Evolutionary conservation across 2,888 invertebrate genomes (phyloP).

Genomic region (Blastobasis lacticolella): DNA sequence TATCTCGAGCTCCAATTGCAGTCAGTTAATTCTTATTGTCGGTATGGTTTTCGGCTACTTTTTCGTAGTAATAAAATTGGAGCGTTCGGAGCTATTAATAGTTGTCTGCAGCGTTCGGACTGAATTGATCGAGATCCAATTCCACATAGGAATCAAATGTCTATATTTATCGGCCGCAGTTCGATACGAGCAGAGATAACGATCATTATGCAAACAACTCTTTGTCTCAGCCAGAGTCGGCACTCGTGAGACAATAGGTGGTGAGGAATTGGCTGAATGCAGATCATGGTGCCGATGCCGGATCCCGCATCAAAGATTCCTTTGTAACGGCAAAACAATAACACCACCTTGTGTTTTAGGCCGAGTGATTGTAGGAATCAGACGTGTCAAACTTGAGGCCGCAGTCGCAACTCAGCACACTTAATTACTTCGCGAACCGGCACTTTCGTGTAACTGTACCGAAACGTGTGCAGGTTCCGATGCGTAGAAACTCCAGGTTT

Average conservation of each 20-base stretch:
- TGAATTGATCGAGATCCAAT: no score
- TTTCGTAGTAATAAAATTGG: no score
- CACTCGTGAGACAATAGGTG: constrained; percentile 47
- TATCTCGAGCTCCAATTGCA: no score
- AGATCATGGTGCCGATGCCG: constrained; percentile 42
- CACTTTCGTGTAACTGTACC: no score
- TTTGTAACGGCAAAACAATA: constrained; percentile 60
- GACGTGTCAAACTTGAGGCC: neutral
- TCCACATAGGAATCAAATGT: neutral
- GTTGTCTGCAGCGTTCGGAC: no score
- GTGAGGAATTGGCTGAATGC: constrained; percentile 49
- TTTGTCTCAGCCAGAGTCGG: constrained; percentile 31
- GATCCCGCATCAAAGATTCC: constrained; percentile 51
- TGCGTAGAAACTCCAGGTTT: no score
- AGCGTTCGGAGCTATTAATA: no score
- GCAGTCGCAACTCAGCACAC: neutral
- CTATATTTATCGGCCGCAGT: constrained; percentile 22
- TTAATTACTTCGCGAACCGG: no score
- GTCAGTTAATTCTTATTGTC: no score
- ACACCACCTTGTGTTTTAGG: constrained; percentile 36
- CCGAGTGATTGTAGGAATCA: constrained; percentile 24
- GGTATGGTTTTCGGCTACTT: no score
- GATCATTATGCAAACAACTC: constrained; percentile 54
- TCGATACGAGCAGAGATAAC: constrained; percentile 42
- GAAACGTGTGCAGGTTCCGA: no score